These are phyloP conservation scores for Cossypha niveicapilla DNA, from an alignment of 2,797 vertebrate species.

Conservation along the genomic window DNA sequence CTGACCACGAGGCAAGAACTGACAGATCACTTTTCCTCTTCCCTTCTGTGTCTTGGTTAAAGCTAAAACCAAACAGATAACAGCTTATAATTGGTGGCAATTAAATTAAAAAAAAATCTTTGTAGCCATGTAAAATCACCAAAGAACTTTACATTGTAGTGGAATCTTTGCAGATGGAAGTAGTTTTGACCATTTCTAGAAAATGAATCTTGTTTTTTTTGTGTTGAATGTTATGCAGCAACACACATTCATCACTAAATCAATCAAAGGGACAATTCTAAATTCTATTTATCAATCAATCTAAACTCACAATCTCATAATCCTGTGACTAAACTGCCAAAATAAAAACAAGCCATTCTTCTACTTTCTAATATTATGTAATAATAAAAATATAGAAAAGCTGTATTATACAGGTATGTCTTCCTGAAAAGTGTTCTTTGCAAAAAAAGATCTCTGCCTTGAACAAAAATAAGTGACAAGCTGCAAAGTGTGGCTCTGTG, in stretches of 20 bases:
- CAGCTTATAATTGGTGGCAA: neutral
- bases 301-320: neutral
- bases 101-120: neutral
- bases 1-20: neutral
- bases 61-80: neutral
- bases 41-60: neutral
- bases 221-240: neutral
- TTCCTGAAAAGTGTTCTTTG: neutral
- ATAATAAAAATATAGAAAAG: neutral
- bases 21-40: neutral
- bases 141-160: neutral
- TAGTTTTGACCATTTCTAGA: neutral
- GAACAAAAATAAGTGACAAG: conserved; percentile 4
- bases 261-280: neutral
- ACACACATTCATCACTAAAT: neutral
- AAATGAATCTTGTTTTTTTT: neutral
- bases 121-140: neutral
- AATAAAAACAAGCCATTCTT: neutral
- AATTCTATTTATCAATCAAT: neutral
- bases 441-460: neutral
- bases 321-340: neutral
- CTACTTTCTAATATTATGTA: neutral
- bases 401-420: neutral
- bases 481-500: conserved; percentile 20
- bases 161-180: neutral